Evolutionary conservation across 2,888 invertebrate genomes (phyloP).

Genomic region (Trissonchulus sp.): DNA sequence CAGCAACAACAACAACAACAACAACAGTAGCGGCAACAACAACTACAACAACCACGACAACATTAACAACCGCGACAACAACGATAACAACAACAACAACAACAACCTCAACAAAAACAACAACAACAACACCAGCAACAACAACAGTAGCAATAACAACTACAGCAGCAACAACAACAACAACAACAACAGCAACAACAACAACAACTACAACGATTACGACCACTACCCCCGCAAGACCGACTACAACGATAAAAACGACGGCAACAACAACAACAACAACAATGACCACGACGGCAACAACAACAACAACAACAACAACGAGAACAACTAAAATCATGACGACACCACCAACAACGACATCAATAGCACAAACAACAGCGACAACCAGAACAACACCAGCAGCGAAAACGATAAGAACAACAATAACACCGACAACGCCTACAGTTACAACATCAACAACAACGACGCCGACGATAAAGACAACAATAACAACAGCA

Average conservation of each 20-base stretch:
- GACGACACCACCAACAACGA: background rate
- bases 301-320: background rate
- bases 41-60: background rate
- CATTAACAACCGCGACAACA: background rate
- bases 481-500: background rate
- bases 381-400: background rate
- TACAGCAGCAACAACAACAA: background rate
- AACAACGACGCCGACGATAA: background rate
- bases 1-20: background rate
- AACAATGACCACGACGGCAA: background rate
- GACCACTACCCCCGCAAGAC: background rate
- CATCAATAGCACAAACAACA: background rate
- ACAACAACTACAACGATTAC: background rate
- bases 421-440: background rate
- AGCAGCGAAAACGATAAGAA: background rate
- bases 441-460: background rate
- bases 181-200: background rate
- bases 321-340: background rate
- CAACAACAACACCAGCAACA: background rate
- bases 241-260: background rate
- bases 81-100: background rate
- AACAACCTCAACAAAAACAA: background rate
- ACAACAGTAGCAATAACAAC: background rate
- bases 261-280: slow-evolving; percentile 1
- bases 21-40: background rate